Evolutionary conservation across 2,888 invertebrate species (phyloP).

Genomic region (Drosophila phalerata): DNA sequence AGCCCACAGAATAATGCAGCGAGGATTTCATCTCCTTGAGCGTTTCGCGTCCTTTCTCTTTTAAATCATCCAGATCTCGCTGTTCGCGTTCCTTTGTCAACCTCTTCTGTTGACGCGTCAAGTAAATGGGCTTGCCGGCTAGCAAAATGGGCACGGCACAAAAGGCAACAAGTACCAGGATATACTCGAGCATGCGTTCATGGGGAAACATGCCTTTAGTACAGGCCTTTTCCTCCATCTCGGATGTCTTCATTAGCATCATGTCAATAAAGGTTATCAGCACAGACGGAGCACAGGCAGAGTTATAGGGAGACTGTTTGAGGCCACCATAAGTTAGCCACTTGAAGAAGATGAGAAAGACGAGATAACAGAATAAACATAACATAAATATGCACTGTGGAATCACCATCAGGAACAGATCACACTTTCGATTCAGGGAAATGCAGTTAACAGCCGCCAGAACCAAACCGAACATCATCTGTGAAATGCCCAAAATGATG

Average conservation of each 20-base stretch:
- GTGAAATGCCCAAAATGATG: constrained; percentile 95
- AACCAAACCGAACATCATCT: constrained; percentile 97
- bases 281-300: constrained; percentile 90
- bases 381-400: constrained; percentile 95
- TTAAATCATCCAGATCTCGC: constrained; percentile 25
- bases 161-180: constrained; percentile 91
- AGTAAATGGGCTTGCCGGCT: constrained; percentile 93
- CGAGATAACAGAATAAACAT: constrained; percentile 95
- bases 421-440: constrained; percentile 88
- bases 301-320: constrained; percentile 73
- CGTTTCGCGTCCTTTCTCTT: constrained; percentile 42
- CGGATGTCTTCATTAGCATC: constrained; percentile 88
- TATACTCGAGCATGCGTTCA: constrained; percentile 90
- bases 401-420: constrained; percentile 92
- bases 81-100: constrained; percentile 14
- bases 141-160: constrained; percentile 96
- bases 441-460: constrained; percentile 92
- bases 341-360: constrained; percentile 95
- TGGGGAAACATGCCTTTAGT: constrained; percentile 88
- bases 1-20: background rate
- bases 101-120: constrained; percentile 86
- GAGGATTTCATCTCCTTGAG: constrained; percentile 54
- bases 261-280: constrained; percentile 92
- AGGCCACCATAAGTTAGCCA: constrained; percentile 91
- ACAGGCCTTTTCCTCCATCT: constrained; percentile 83